These are phyloP conservation scores for Furnarius figulus DNA, from an alignment of 2,113 vertebrate genomes.

Conservation along the genomic window DNA sequence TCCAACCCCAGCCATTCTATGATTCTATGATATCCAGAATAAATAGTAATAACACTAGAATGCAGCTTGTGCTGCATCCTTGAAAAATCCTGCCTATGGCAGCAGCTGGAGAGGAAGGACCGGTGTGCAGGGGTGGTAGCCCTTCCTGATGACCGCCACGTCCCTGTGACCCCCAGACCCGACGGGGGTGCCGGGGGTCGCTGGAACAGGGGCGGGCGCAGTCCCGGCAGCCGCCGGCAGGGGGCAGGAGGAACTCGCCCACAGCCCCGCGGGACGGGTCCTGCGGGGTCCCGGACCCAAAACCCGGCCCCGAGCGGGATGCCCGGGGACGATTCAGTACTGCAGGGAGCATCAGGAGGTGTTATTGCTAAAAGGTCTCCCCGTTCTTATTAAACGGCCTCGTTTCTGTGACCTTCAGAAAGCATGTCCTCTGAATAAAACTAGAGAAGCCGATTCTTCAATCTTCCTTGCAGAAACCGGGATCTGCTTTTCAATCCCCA, in stretches of 20 bases:
- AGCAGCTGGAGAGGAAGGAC: not conserved
- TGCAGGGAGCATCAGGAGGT: not conserved
- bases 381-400: not conserved
- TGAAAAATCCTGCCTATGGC: rapidly evolving
- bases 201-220: not conserved
- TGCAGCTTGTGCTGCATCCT: rapidly evolving
- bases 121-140: rapidly evolving
- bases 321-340: not conserved
- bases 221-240: not conserved
- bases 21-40: not conserved
- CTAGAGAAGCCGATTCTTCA: not conserved
- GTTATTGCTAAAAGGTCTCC: not conserved
- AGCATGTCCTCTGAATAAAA: not conserved
- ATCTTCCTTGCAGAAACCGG: not conserved
- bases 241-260: not conserved
- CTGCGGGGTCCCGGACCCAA: not conserved
- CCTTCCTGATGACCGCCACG: rapidly evolving
- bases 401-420: not conserved
- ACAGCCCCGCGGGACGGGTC: rapidly evolving
- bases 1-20: not conserved
- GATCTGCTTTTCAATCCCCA: not conserved
- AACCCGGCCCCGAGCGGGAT: not conserved
- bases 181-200: rapidly evolving
- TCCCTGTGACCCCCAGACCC: rapidly evolving
- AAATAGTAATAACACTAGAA: not conserved